Base-by-base conservation (phyloP, 1,140 invertebrate species). In the Temnothorax nylanderi region DNA sequence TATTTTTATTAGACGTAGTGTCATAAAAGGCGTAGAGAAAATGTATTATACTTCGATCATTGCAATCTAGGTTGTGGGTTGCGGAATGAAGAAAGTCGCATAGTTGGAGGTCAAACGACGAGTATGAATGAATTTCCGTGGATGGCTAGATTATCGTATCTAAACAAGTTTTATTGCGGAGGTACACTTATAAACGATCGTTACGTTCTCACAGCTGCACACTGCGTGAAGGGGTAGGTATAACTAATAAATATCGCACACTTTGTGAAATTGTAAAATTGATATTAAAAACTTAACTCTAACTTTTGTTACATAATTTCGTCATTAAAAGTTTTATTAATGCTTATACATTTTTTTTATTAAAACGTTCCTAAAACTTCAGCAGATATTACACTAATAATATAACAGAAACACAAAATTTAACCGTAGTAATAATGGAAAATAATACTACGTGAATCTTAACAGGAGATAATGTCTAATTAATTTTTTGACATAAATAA, bases 111-210 rank as follows among this genome's bases (percentile, higher is more conserved):
- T 7, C 96, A 96, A 81, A 96, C 97, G 18, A 97, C 97, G 0
- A 95, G 95, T 56, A 94, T 97, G 74, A 97, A 98, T 91, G 97
- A 98, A 92, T 98, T 97, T 93, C 98, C 98, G 3, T 98, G 98
- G 98, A 97, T 98, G 96, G 97, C 96, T 0, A 96, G 97, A 62
- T 94, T 98, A 41, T 97, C 96, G 2, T 98, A 98, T 94, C 97
- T 98, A 91, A 97, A 97, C 89, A 96, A 97, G 88, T 98, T 98
- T 95, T 98, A 98, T 93, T 98, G 98, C 92, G 98, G 98, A 16
- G 98, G 97, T 32, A 97, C 97, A 91, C 94, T 98, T 60, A 97
- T 98, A 93, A 98, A 97, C 90, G 97, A 97, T 94, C 96, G 97
- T 93, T 98, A 98, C 91, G 97, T 98, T 18, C 93, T 98, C 37